phyloP scores from a whole-genome alignment of 1,140 invertebrate genomes.

The Latrodectus geometricus region DNA sequence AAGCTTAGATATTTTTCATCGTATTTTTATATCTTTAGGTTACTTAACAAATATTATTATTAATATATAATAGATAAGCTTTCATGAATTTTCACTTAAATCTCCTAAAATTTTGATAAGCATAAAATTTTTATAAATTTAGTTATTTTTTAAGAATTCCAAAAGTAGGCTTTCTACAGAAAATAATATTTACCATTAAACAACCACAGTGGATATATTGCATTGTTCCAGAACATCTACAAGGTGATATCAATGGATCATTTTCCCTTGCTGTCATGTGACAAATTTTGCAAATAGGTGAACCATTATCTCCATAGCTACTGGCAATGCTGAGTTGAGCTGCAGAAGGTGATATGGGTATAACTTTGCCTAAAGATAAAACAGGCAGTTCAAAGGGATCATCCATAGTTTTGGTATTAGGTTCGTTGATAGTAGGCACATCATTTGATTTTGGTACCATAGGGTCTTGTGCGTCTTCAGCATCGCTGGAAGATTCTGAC shows the following conservation, averaged over 20 bases:
- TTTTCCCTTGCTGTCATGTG: conserved; percentile 71
- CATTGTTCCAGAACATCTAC: conserved; percentile 73
- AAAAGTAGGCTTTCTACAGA: too few relatives aligned
- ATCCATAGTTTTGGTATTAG: conserved; percentile 26
- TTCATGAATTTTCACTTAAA: too few relatives aligned
- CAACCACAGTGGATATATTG: conserved; percentile 73
- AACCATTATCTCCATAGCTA: conserved; percentile 64
- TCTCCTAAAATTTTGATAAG: too few relatives aligned
- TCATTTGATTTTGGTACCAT: conserved; percentile 16
- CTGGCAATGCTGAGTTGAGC: conserved; percentile 62
- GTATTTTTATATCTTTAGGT: too few relatives aligned
- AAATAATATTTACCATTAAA: conserved; percentile 70
- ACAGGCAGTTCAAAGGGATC: conserved; percentile 33
- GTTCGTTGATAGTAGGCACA: conserved; percentile 1
- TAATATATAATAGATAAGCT: too few relatives aligned
- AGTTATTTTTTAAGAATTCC: too few relatives aligned
- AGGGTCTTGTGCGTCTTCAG: conserved; percentile 42
- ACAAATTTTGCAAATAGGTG: conserved; percentile 73
- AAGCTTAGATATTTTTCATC: too few relatives aligned
- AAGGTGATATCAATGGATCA: conserved; percentile 73
- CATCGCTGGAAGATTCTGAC: conserved; percentile 47
- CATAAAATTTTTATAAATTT: too few relatives aligned
- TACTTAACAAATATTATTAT: too few relatives aligned
- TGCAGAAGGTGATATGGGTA: conserved; percentile 58
- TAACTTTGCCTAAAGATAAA: conserved; percentile 27